Percentiles rank a stretch among this genome's conserved stretches.
Evolutionary conservation across 2,797 vertebrate genomes (phyloP).

Genomic region (Microctenopoma steveboyesi): DNA sequence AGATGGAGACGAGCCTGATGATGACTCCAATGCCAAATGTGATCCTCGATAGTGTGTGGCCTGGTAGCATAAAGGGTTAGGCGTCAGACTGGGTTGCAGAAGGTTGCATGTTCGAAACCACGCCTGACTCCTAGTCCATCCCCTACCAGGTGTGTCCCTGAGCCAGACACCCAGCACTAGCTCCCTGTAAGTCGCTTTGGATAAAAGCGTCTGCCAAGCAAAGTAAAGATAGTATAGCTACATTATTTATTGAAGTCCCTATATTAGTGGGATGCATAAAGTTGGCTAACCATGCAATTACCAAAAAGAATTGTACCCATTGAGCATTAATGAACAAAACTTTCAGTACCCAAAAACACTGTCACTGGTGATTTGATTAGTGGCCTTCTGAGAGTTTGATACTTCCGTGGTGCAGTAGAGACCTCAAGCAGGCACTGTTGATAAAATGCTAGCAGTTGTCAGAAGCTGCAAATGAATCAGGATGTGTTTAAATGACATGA

Average conservation of each 20-base stretch:
- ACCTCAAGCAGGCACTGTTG: no score
- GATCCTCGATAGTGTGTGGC: neutral
- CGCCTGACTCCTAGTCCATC: no score
- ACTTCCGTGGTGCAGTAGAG: neutral
- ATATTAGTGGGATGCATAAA: neutral
- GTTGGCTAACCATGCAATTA: neutral
- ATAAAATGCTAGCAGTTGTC: no score
- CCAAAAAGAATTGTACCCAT: neutral
- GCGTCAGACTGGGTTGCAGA: no score
- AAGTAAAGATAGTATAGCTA: neutral
- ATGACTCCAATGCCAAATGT: constrained; percentile 18
- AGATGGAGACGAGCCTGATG: constrained; percentile 2
- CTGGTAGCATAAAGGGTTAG: no score
- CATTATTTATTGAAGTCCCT: neutral
- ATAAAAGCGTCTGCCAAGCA: no score
- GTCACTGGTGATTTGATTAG: neutral
- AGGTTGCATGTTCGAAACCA: no score
- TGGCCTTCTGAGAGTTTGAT: neutral
- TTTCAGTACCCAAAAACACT: neutral
- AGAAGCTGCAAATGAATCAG: no score
- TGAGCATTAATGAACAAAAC: neutral
- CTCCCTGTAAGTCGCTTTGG: no score
- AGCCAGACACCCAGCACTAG: no score
- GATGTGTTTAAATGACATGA: no score
- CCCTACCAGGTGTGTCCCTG: no score